Percentiles rank a stretch among this genome's conserved stretches.
phyloP scores from a whole-genome alignment of 2,113 vertebrate species.

The Megaptera novaeangliae region DNA sequence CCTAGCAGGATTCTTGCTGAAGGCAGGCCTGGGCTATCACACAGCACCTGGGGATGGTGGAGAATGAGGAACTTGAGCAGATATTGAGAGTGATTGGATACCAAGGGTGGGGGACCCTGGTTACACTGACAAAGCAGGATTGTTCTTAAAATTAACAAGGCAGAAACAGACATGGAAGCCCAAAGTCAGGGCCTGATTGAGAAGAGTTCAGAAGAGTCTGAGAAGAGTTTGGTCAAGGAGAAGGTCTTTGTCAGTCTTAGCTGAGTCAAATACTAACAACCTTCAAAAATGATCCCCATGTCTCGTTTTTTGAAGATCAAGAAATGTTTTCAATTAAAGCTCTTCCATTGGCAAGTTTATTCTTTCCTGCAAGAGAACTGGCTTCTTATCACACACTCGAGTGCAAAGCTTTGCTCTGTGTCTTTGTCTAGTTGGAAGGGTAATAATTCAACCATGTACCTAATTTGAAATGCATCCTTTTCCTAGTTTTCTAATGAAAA shows the following conservation, averaged over 20 bases:
- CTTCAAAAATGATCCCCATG: neutral
- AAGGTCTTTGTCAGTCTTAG: neutral
- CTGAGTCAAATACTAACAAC: neutral
- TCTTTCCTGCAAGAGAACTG: neutral
- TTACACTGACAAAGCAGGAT: neutral
- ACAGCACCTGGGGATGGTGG: neutral
- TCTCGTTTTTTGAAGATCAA: neutral
- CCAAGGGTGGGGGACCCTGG: neutral
- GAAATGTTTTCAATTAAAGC: neutral
- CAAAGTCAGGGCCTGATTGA: neutral
- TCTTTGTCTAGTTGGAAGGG: neutral
- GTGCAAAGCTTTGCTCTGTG: neutral
- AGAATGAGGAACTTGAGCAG: neutral
- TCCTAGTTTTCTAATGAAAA: conserved; percentile 27
- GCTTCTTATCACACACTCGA: neutral
- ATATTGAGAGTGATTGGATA: neutral
- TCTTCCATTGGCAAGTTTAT: neutral
- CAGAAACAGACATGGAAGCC: neutral
- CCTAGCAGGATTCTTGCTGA: neutral
- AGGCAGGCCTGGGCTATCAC: neutral
- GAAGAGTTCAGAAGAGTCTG: neutral
- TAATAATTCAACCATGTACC: neutral
- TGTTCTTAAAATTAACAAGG: neutral
- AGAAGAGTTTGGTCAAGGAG: neutral
- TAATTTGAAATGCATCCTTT: neutral